Percentiles rank a stretch among this genome's conserved stretches.
Evolutionary conservation across 2,797 vertebrate genomes (phyloP).

Genomic region (Sebastes wilsoni): DNA sequence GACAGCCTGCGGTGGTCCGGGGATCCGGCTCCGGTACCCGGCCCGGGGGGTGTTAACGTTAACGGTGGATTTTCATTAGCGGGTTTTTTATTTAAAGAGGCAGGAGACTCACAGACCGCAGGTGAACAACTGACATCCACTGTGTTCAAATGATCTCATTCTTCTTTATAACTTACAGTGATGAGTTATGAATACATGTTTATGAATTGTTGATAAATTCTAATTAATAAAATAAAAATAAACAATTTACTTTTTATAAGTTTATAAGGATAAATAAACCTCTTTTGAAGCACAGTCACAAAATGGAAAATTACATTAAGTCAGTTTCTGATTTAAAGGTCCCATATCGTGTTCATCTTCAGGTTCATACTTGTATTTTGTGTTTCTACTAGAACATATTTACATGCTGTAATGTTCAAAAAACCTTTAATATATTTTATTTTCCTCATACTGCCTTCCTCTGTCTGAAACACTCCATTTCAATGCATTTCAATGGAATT

Average conservation of each 20-base stretch:
- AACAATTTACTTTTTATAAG: no score
- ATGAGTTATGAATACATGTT: background rate
- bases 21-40: slow-evolving; percentile 34
- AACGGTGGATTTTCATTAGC: slow-evolving; percentile 69
- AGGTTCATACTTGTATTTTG: no score
- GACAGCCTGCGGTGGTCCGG: slow-evolving; percentile 11
- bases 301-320: background rate
- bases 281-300: background rate
- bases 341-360: no score
- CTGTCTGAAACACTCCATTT: no score
- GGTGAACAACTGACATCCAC: background rate
- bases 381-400: no score
- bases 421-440: no score
- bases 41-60: slow-evolving; percentile 15
- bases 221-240: no score
- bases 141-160: background rate
- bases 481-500: no score
- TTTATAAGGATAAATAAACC: background rate
- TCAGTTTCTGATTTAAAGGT: background rate
- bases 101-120: slow-evolving; percentile 29
- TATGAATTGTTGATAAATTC: background rate
- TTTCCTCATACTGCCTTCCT: no score
- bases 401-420: no score
- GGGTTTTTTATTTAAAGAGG: slow-evolving; percentile 77
- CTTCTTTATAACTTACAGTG: background rate